These are phyloP conservation scores for Meiosimyza platycephala DNA, from an alignment of 2,888 invertebrate genomes.

Conservation along the genomic window DNA sequence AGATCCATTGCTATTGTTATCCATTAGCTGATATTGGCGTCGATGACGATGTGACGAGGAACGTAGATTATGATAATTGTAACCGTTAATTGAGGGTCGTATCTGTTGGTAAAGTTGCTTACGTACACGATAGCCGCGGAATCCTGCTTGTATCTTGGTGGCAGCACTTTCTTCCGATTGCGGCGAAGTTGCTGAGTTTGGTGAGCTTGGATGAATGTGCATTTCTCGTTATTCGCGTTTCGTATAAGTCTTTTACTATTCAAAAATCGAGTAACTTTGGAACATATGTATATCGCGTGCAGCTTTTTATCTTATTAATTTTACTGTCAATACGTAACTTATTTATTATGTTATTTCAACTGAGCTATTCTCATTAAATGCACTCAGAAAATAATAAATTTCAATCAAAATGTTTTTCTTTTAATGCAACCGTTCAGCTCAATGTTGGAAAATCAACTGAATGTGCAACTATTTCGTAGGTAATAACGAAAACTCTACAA, in stretches of 20 bases:
- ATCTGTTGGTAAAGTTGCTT: slow-evolving; percentile 63
- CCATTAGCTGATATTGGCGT: slow-evolving; percentile 42
- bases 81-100: slow-evolving; percentile 40
- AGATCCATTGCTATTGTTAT: slow-evolving; percentile 34
- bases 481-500: slow-evolving; percentile 9
- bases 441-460: slow-evolving; percentile 42
- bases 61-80: slow-evolving; percentile 31
- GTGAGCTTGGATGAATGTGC: slow-evolving; percentile 67
- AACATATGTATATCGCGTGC: no score
- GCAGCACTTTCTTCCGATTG: slow-evolving; percentile 68
- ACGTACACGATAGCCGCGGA: slow-evolving; percentile 70
- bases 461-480: slow-evolving; percentile 38
- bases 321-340: no score
- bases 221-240: slow-evolving; percentile 54
- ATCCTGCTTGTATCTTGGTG: slow-evolving; percentile 71
- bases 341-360: not conserved
- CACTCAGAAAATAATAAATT: slow-evolving; percentile 2
- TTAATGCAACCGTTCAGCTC: slow-evolving; percentile 35
- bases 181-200: slow-evolving; percentile 59
- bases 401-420: not conserved
- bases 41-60: slow-evolving; percentile 40
- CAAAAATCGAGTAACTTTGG: not conserved
- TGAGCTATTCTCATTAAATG: not conserved
- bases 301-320: no score
- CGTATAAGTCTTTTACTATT: slow-evolving; percentile 9